phyloP scores from a whole-genome alignment of 1,140 invertebrate species.

The Bursaphelenchus mucronatus region DNA sequence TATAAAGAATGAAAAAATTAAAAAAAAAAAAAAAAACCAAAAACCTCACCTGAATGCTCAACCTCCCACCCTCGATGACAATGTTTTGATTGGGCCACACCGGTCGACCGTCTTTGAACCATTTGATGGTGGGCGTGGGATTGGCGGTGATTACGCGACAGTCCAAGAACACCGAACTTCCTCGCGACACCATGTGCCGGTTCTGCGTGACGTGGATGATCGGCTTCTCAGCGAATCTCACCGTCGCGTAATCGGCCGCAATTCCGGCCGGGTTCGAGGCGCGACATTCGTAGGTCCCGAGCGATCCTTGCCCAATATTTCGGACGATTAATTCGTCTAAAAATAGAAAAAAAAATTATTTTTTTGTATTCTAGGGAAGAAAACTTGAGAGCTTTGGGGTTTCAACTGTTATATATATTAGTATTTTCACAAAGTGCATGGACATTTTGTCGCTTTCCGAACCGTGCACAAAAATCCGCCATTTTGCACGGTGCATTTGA shows the following conservation, averaged over 20 bases:
- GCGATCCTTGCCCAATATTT: slow-evolving; percentile 58
- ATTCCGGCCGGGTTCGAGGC: slow-evolving; percentile 65
- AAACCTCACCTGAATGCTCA: slow-evolving; percentile 39
- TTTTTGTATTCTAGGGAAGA: too few relatives aligned
- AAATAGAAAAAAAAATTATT: slow-evolving; percentile 1
- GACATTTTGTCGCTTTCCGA: too few relatives aligned
- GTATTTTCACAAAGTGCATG: too few relatives aligned
- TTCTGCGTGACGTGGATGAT: slow-evolving; percentile 59
- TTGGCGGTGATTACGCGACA: slow-evolving; percentile 61
- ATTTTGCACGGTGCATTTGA: too few relatives aligned
- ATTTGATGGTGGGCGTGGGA: slow-evolving; percentile 62
- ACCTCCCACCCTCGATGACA: slow-evolving; percentile 29
- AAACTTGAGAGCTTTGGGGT: too few relatives aligned
- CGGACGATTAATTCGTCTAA: slow-evolving; percentile 55
- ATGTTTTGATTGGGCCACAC: slow-evolving; percentile 29
- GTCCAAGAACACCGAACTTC: slow-evolving; percentile 48
- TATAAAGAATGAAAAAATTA: too few relatives aligned
- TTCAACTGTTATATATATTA: too few relatives aligned
- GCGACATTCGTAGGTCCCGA: slow-evolving; percentile 64
- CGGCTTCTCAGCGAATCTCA: slow-evolving; percentile 57
- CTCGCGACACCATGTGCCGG: slow-evolving; percentile 58
- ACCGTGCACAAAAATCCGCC: too few relatives aligned
- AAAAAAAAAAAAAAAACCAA: too few relatives aligned
- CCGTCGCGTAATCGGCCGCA: slow-evolving; percentile 47
- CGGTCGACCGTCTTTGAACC: slow-evolving; percentile 62